Base-by-base conservation (phyloP, 2,888 invertebrate genomes). In the Caenorhabditis zanzibari region DNA sequence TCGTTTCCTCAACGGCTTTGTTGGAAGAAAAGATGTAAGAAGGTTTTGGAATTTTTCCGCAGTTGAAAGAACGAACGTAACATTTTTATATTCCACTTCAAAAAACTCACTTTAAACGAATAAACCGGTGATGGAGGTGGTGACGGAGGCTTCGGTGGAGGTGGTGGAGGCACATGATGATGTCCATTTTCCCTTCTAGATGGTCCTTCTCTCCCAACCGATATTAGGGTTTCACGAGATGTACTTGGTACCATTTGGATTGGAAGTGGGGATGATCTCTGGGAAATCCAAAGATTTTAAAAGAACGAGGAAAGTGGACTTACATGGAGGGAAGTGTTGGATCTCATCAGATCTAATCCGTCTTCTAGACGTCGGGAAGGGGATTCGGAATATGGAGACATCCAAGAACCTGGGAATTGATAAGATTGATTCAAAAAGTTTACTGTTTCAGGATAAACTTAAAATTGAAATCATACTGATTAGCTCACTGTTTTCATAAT, bases 211-310 rank as follows among this genome's bases (percentile, higher is more conserved):
- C 49, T 24, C 19, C 58, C 68, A 44, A 59, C 24, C 12, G 80
- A 75, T 19, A 63, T 59, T 26, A 84, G 59, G 44, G 81, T 77
- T 47, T 87, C 87, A 26, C 84, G 73, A 38, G 85, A 85, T 58
- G 87, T 87, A 52, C 85, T 85, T 22, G 87, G 85, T 28, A 84
- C 77, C 80, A 85, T 87, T 72, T 85, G 84, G 47, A 87, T 76
- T 26, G 87, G 87, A 5, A 82, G 66, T 4, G 83, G 82, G 28
- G 81, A 81, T 38, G 81, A 72, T 28, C 81, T 77, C 77, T 77
- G 47, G 44, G 74, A 56, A 56, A 49, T 19, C 14, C 6, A 1
- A 14, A 26, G 2, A 54, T 54, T 22, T 10, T 4, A 54, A 26
- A 5, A 49, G 22, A 3, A 22, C 5, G 4, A 14, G 22, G 19